Evolutionary conservation across 2,113 vertebrate species (phyloP).

Genomic region (Okapia johnstoni): DNA sequence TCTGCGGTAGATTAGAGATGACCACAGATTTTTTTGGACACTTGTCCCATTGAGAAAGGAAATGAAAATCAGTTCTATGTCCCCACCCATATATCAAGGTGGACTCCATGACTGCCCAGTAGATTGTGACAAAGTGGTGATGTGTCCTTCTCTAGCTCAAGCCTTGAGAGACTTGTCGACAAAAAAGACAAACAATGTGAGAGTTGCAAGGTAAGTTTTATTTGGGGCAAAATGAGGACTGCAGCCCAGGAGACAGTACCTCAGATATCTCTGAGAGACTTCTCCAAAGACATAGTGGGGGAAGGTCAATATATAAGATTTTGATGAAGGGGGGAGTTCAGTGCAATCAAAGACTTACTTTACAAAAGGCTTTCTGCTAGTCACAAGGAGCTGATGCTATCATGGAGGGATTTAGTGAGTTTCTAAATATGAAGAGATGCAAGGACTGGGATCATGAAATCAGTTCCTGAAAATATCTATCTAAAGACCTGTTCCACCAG

Average conservation of each 20-base stretch:
- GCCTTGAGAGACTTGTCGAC: background rate
- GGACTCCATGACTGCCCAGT: background rate
- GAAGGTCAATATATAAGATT: background rate
- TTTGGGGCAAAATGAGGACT: background rate
- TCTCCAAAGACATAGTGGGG: background rate
- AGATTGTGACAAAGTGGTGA: background rate
- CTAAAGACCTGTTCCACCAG: background rate
- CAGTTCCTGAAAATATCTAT: background rate
- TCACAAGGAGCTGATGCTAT: background rate
- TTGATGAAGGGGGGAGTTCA: background rate
- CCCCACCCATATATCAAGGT: no score
- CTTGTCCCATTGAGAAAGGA: background rate
- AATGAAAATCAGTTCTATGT: fast-evolving
- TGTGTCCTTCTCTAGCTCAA: background rate
- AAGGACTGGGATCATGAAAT: background rate
- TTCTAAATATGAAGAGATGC: background rate
- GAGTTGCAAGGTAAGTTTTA: background rate
- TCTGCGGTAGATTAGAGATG: background rate
- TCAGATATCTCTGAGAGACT: background rate
- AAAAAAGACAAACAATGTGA: background rate
- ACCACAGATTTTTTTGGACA: background rate
- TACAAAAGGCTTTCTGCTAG: background rate
- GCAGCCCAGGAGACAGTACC: background rate
- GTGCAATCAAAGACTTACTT: background rate
- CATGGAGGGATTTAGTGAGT: background rate